These are phyloP conservation scores for Melieria picta DNA, from an alignment of 2,888 invertebrate species.

Conservation along the genomic window DNA sequence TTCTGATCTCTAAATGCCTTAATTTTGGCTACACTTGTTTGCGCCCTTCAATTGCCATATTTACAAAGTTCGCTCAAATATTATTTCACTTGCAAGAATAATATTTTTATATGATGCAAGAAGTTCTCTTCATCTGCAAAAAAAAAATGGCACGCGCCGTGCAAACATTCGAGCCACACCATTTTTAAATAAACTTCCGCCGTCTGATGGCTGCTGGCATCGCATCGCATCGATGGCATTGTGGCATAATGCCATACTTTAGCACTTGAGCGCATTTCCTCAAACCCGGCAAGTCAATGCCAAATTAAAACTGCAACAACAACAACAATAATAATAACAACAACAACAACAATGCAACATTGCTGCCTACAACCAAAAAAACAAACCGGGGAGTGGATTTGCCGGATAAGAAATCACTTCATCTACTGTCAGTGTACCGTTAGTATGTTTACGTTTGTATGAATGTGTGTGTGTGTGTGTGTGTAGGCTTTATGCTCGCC, in stretches of 20 bases:
- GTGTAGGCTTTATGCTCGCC: too few relatives aligned
- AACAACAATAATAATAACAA: constrained; percentile 3
- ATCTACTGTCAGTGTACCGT: neutral
- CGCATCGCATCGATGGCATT: neutral
- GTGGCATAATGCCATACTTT: neutral
- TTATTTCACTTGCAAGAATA: too few relatives aligned
- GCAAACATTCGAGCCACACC: neutral
- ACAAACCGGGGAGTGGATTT: constrained; percentile 26
- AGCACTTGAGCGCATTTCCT: neutral
- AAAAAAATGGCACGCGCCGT: constrained; percentile 20
- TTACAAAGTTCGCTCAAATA: too few relatives aligned
- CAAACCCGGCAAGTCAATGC: neutral
- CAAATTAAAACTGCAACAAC: neutral
- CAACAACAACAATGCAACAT: neutral
- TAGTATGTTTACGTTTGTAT: neutral
- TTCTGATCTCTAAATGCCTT: too few relatives aligned
- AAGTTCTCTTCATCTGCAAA: neutral
- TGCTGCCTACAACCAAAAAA: constrained; percentile 1
- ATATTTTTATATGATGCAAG: too few relatives aligned
- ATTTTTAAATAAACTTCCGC: neutral
- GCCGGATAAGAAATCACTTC: constrained; percentile 28
- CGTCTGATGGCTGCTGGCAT: too few relatives aligned
- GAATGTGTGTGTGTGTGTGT: too few relatives aligned
- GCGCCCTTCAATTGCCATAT: too few relatives aligned
- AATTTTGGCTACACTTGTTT: too few relatives aligned